Conservation (phyloP, 2,888 invertebrate species). For the Gasteruption jaculator region DNA sequence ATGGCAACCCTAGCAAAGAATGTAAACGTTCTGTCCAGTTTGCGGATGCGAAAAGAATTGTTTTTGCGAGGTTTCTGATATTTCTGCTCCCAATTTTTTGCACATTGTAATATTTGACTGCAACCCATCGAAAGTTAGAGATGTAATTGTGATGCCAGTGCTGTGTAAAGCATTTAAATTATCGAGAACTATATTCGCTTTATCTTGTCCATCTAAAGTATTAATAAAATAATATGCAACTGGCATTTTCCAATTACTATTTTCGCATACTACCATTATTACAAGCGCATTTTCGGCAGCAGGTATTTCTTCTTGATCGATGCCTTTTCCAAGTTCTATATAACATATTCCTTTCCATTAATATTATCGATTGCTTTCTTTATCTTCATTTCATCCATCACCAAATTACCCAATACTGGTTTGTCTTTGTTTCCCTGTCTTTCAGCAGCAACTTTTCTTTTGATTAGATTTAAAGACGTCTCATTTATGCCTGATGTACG, state of each 20-base stretch:
- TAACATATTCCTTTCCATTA: slow-evolving; percentile 9
- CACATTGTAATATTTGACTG: slow-evolving; percentile 9
- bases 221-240: slow-evolving; percentile 18
- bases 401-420: slow-evolving; percentile 10
- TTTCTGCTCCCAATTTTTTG: slow-evolving; percentile 4
- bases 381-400: slow-evolving; percentile 18
- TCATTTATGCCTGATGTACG: slow-evolving; percentile 13
- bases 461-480: slow-evolving; percentile 4
- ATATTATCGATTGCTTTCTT: slow-evolving; percentile 3
- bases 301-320: slow-evolving; percentile 1
- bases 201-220: slow-evolving; percentile 15
- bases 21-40: slow-evolving; percentile 2
- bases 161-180: slow-evolving; percentile 1
- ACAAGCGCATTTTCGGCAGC: slow-evolving; percentile 14
- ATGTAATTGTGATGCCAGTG: slow-evolving; percentile 7
- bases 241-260: slow-evolving; percentile 19
- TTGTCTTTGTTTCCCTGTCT: neutral
- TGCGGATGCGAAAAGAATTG: neutral
- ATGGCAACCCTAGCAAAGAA: slow-evolving; percentile 11
- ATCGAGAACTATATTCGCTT: slow-evolving; percentile 11
- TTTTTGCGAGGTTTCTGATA: neutral
- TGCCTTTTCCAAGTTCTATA: slow-evolving; percentile 6
- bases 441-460: slow-evolving; percentile 3
- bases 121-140: slow-evolving; percentile 11
- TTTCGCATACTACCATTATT: slow-evolving; percentile 15